Base-by-base conservation (phyloP, 2,113 vertebrate species). In the Aviceda subcristata region DNA sequence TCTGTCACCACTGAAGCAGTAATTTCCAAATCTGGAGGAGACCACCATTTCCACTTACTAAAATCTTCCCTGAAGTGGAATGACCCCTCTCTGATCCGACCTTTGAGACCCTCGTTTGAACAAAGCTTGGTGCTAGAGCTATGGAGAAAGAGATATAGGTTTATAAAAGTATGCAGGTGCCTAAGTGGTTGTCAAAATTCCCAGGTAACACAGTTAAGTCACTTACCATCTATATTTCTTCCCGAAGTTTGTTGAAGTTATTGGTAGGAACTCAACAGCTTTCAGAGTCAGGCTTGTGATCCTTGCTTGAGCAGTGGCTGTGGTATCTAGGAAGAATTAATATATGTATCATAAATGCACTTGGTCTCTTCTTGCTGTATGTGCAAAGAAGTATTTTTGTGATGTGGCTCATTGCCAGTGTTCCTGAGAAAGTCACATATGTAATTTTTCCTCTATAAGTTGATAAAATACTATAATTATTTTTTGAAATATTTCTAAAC, bases 361-460 rank as follows among this genome's bases (percentile, higher is more conserved):
- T 94, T 85, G 46, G 38, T 86, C 66, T 86, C 45, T 82, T 85
- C 81, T 90, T 83, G 67, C 50, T 77, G 29, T 79, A 91, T 32
- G 29, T 69, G 53, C 59, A 74, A 86, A 73, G 69, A 82, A 88
- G n/a, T 89, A 95, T 94, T 97, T 95, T 90, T 85, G 86, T 83
- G 56, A 56, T 69, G 45, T 96, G 95, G 94, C 87, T 93, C 21
- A 18, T 71, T 95, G 71, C 96, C 95, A 94, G 63, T 63, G 81
- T 90, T 97, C 91, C 88, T 83, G 81, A 94, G 89, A 95, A 96
- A 97, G 76, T 90, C 92, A 62, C 96, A 78, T 72, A 88, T 45
- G 67, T 77, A 75, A 24, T 71, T 90, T 86, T 96, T 72, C 57
- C 34, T 87, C 75, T 88, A 22, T 90, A 87, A 68, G 12, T 30